Percentiles rank a stretch among this genome's conserved stretches.
phyloP scores from a whole-genome alignment of 2,888 invertebrate genomes.

The Baronia brevicornis region DNA sequence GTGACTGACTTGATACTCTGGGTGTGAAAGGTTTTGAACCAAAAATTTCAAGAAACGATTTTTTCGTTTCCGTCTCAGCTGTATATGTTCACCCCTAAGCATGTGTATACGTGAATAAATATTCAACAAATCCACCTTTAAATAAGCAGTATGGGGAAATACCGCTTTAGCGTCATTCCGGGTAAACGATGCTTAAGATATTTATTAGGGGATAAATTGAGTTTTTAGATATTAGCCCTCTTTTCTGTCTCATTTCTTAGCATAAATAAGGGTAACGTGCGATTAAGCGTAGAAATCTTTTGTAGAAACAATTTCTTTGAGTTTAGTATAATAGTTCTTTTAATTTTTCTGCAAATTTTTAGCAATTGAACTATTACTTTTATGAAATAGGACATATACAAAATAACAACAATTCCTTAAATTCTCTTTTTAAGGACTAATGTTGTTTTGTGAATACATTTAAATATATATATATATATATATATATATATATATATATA shows the following conservation, averaged over 20 bases:
- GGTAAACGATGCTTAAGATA: slow-evolving; percentile 72
- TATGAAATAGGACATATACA: no score
- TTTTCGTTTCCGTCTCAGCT: slow-evolving; percentile 14
- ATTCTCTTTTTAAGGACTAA: no score
- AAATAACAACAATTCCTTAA: no score
- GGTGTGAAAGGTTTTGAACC: no score
- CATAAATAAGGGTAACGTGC: slow-evolving; percentile 17
- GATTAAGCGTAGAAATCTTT: slow-evolving; percentile 8
- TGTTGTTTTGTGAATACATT: no score
- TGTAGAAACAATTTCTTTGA: neutral
- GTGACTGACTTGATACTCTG: no score
- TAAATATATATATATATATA: no score
- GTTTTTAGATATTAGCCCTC: slow-evolving; percentile 54
- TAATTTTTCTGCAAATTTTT: neutral
- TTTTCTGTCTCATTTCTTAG: slow-evolving; percentile 41
- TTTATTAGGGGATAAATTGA: slow-evolving; percentile 69
- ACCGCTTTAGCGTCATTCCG: slow-evolving; percentile 67
- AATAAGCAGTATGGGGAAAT: slow-evolving; percentile 69
- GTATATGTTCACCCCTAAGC: slow-evolving; percentile 26
- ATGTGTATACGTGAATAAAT: slow-evolving; percentile 62
- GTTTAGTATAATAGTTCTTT: neutral
- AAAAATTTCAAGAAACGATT: no score
- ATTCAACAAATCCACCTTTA: slow-evolving; percentile 72
- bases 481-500: no score
- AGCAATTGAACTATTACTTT: neutral